phyloP scores from a whole-genome alignment of 2,797 vertebrate species.

The Mormyrus hasselquistii region DNA sequence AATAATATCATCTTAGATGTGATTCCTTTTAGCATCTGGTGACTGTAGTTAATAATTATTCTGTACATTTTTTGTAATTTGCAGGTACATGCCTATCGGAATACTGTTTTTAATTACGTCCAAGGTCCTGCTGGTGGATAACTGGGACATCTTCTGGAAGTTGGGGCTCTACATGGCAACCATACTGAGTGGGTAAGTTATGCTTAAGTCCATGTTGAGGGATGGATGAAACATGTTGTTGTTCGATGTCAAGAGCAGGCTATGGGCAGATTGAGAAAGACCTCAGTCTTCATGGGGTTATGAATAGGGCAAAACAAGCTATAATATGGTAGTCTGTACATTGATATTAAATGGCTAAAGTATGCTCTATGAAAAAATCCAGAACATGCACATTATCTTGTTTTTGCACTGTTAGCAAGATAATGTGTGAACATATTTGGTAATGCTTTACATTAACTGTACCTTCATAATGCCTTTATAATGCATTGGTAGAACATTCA shows the following conservation, averaged over 20 bases:
- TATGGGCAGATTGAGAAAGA: not conserved
- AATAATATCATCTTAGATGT: not conserved
- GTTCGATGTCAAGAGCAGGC: not conserved
- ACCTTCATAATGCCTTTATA: not conserved
- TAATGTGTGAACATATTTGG: not conserved
- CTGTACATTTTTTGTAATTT: conserved; percentile 11
- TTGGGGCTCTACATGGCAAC: conserved; percentile 75
- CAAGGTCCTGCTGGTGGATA: conserved; percentile 72
- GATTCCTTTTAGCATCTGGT: not conserved
- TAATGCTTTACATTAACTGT: not conserved
- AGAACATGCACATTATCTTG: not conserved
- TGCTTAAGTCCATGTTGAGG: not conserved
- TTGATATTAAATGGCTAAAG: not conserved
- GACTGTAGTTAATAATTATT: not conserved
- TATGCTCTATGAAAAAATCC: not conserved
- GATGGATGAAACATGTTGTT: not conserved
- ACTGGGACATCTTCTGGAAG: conserved; percentile 75
- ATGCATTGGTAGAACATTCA: not conserved
- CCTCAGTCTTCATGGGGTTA: not conserved
- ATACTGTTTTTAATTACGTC: conserved; percentile 73
- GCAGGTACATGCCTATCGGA: conserved; percentile 73
- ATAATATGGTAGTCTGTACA: not conserved
- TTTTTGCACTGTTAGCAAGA: not conserved
- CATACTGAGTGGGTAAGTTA: conserved; percentile 69
- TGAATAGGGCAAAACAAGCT: not conserved